Base-by-base conservation (phyloP, 23 tunicate genomes). In the Styela clava region DNA sequence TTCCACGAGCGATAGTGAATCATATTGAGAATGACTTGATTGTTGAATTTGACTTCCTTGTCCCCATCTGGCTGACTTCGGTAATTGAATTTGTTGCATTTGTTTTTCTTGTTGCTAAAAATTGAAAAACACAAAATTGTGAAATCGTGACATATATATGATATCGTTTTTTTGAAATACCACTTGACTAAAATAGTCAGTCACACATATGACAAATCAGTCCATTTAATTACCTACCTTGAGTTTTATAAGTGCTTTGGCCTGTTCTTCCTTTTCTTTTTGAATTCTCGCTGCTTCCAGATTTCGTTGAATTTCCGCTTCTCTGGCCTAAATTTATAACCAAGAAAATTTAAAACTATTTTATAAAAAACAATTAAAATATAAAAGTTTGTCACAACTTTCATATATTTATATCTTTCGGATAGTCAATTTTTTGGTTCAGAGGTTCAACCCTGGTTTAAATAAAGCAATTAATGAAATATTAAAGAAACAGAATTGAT, bases 21-120 rank as follows among this genome's bases (percentile, higher is more conserved):
- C 61, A 44, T 44, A 5, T 24, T 72, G 78, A 33, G 78, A 63
- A 12, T 27, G 30, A 12, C 52, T 56, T 20, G 74, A 29, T 52
- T 35, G 62, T 2, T 35, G 83, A 44, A 44, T 44, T 12, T 7
- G 56, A 44, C 56, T 44, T 21, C n/a, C 31, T 0, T 82, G 83
- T 22, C 61, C 86, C 74, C 74, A 77, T 27, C 82, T 83, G 26
- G 90, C 89, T 85, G 86, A 85, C 74, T 86, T 82, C 16, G 96
- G 86, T 23, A 88, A 68, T 34, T 86, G 62, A 26, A 89, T 86
- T 16, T 85, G 90, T 74, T 90, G 84, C 35, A 78, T 89, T 44
- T 83, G 79, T 73, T 90, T 85, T 71, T 90, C 96, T 52, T 78
- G 95, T 44, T 63, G 73, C 88, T 84, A 74, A 56, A 71, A 69